A percentile compares a stretch with the other conserved stretches of the same genome.
Conservation (phyloP, 2,797 vertebrate species). For the Parauchenoglanis ngamensis region DNA sequence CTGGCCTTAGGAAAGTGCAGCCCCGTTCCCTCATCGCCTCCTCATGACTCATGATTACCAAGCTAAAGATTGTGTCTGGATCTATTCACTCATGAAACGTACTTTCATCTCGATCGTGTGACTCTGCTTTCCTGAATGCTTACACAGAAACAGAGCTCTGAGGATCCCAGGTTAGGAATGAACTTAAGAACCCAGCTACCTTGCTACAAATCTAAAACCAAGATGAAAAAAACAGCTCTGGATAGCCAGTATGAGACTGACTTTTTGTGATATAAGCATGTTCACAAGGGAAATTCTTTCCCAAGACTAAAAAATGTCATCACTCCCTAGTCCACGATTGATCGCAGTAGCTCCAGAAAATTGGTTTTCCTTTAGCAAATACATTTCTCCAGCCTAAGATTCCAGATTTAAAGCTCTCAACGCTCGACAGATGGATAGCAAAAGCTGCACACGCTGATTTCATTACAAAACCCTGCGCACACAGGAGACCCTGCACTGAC, state of each 20-base stretch:
- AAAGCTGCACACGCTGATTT: slow-evolving; percentile 64
- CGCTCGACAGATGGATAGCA: slow-evolving; percentile 57
- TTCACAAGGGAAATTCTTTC: slow-evolving; percentile 12
- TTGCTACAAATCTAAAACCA: not conserved
- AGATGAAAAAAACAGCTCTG: not conserved
- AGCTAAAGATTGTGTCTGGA: not conserved
- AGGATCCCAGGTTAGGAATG: slow-evolving; percentile 59
- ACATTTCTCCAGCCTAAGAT: slow-evolving; percentile 45
- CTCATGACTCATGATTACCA: slow-evolving; percentile 50
- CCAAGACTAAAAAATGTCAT: not conserved
- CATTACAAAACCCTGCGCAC: slow-evolving; percentile 60
- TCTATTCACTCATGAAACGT: not conserved
- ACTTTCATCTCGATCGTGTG: not conserved
- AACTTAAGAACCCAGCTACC: slow-evolving; percentile 17
- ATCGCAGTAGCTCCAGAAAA: slow-evolving; percentile 29
- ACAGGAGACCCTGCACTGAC: slow-evolving; percentile 12
- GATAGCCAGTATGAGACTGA: not conserved
- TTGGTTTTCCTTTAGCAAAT: not conserved
- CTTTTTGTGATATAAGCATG: not conserved
- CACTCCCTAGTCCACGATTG: slow-evolving; percentile 12
- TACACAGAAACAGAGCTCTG: not conserved
- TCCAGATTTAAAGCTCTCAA: slow-evolving; percentile 41
- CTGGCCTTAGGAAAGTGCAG: slow-evolving; percentile 52
- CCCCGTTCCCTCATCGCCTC: slow-evolving; percentile 50
- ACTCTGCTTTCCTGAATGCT: not conserved